Percentiles rank a stretch among this genome's conserved stretches.
Evolutionary conservation across 2,888 invertebrate genomes (phyloP).

Genomic region (Chymomyza fuscimana): DNA sequence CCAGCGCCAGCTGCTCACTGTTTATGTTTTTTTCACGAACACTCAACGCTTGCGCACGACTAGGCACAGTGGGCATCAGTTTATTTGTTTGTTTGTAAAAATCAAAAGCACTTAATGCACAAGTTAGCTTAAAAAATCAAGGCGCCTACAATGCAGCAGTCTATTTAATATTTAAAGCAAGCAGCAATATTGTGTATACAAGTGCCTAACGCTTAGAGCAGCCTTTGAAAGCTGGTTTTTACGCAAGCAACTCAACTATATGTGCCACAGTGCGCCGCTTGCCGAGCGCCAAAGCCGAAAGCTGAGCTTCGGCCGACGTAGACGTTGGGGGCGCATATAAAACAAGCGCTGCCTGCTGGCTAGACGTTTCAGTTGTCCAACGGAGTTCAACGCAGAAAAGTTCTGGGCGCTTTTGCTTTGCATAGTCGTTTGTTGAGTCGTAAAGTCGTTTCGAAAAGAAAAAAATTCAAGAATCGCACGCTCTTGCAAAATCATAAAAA

Average conservation of each 20-base stretch:
- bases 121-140: no score
- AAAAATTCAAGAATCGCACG: conserved; percentile 21
- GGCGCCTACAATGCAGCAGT: no score
- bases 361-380: conserved; percentile 64
- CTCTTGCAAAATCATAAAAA: conserved; percentile 5
- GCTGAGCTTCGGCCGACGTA: conserved; percentile 51
- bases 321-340: conserved; percentile 43
- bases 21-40: conserved; percentile 56
- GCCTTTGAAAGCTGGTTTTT: not conserved
- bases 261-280: not conserved
- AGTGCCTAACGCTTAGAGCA: not conserved
- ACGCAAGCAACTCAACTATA: not conserved
- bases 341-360: conserved; percentile 50
- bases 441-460: conserved; percentile 25
- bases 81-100: not conserved
- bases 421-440: conserved; percentile 12
- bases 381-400: conserved; percentile 60
- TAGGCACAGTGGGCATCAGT: not conserved
- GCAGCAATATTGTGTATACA: not conserved
- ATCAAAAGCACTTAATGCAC: not conserved
- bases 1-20: conserved; percentile 61
- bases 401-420: conserved; percentile 55
- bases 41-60: conserved; percentile 47
- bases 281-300: conserved; percentile 37
- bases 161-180: not conserved